Evolutionary conservation across 2,888 invertebrate species (phyloP), one percentile per base, ranked within the genome.

Genomic region (Caenorhabditis doughertyi): DNA sequence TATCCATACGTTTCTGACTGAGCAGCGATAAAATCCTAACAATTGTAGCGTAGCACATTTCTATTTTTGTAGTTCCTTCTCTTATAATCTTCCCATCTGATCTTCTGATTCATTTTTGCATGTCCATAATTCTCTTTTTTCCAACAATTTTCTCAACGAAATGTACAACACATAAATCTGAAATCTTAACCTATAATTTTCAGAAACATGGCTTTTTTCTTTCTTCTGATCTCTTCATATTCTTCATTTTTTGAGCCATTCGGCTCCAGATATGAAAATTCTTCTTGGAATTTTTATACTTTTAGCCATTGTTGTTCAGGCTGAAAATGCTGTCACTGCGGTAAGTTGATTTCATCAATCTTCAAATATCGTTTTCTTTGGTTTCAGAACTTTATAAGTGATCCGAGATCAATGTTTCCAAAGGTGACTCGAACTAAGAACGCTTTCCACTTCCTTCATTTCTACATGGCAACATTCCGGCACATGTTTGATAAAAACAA

Each of bases 341-440:
- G 74, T 74, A 25, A 65, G 65, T 2, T 23, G 18, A 55, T 11
- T 21, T 16, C 3, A 21, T 35, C 35, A 11, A 32, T 7, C 18
- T 11, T 11, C 5, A 3, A 8, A 21, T 7, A n/a, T 18, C 3
- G 13, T 13, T 42, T 3, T 42, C 16, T 13, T 7, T n/a, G n/a
- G n/a, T 35, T 76, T 23, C 35, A 77, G 68, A 77, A 60, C 23
- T 49, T 67, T 11, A 42, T 76, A 13, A 67, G 65, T 5, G 76
- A 76, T 23, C 67, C 67, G 4, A 35, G 67, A 23, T 77, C 77
- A 3, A 23, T 68, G 62, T 55, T 68, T 27, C 77, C 77, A 2
- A 77, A 68, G 42, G 53, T 68, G 29, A 16, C 35, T 11, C 18
- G 77, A 25, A 77, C 77, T 0, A 68, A 67, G 35, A 62, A 39